These are phyloP conservation scores for Chlorospingus semifuscus DNA, from an alignment of 2,797 vertebrate genomes.

Conservation along the genomic window DNA sequence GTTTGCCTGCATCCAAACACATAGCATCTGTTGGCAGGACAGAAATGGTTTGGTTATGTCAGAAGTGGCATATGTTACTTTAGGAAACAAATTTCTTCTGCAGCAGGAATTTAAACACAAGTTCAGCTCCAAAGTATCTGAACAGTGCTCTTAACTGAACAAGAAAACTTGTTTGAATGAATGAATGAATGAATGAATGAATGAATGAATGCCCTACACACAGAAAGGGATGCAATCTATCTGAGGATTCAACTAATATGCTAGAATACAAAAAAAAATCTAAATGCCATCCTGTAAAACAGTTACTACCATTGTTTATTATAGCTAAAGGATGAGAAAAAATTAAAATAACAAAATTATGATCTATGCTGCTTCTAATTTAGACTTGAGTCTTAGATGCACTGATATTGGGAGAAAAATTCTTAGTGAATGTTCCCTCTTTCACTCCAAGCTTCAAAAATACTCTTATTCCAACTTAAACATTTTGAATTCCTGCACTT, in stretches of 20 bases:
- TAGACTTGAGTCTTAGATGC: background rate
- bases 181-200: background rate
- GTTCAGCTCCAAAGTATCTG: background rate
- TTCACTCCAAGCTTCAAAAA: background rate
- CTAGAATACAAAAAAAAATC: background rate
- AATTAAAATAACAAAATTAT: background rate
- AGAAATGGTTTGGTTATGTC: background rate
- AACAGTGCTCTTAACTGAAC: background rate
- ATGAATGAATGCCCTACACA: background rate
- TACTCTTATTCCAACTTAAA: background rate
- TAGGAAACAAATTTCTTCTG: background rate
- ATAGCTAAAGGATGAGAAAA: background rate
- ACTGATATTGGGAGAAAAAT: background rate
- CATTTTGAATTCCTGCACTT: background rate
- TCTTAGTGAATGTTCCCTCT: background rate
- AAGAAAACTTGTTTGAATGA: background rate
- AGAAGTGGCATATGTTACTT: background rate
- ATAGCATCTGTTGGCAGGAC: background rate
- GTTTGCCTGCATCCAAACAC: background rate
- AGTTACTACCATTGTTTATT: background rate
- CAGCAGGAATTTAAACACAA: background rate
- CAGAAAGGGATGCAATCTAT: background rate
- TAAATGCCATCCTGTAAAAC: background rate
- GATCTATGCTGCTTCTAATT: background rate
- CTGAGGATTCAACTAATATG: background rate